Conservation (phyloP, 2,888 invertebrate species). For the Itoplectis maculator region DNA sequence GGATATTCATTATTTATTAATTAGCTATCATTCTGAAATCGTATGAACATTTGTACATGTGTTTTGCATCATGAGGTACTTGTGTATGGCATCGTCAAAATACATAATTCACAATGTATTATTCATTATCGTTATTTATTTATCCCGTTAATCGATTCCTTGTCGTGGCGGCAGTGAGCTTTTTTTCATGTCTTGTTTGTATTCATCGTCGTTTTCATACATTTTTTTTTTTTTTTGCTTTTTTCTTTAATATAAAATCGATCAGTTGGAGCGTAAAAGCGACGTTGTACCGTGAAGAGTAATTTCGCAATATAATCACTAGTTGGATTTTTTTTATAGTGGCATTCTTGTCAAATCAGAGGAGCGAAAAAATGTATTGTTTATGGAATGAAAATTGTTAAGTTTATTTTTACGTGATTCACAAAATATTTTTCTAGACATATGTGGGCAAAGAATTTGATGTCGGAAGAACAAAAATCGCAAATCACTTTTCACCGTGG, state of each 20-base stretch:
- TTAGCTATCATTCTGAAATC: conserved; percentile 84
- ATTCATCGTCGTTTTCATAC: conserved; percentile 45
- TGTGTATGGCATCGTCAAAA: conserved; percentile 83
- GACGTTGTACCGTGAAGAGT: no score
- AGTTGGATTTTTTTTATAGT: no score
- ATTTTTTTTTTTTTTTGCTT: conserved; percentile 20
- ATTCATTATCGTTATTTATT: conserved; percentile 61
- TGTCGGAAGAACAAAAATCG: background rate
- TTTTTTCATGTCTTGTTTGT: conserved; percentile 51
- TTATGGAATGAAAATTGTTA: no score
- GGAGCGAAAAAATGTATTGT: no score
- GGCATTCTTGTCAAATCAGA: no score
- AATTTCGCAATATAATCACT: no score
- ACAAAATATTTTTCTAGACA: no score
- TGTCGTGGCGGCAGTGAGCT: conserved; percentile 71
- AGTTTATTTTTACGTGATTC: no score
- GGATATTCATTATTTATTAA: conserved; percentile 83
- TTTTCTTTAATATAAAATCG: conserved; percentile 56
- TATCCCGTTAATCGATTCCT: conserved; percentile 60
- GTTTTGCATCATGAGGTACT: conserved; percentile 84
- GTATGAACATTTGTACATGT: conserved; percentile 84
- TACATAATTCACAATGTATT: conserved; percentile 78
- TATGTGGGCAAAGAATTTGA: background rate
- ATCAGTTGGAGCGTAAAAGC: conserved; percentile 27
- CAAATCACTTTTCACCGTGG: background rate